Conservation (phyloP, 2,797 vertebrate species). For the Okamejei kenojei region DNA sequence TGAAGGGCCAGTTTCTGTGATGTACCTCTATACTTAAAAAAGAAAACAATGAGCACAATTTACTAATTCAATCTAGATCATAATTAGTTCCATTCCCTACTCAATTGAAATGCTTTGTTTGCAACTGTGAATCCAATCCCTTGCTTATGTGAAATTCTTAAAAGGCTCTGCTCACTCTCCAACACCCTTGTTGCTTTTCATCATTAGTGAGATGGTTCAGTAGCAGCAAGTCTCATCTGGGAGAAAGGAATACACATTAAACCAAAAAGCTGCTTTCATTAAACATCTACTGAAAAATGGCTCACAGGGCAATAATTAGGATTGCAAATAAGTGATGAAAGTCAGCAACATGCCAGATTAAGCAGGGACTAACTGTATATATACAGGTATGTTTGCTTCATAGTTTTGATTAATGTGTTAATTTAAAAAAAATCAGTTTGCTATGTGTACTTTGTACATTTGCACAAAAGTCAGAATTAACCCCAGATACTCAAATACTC, state of each 20-base stretch:
- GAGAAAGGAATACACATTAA: not conserved
- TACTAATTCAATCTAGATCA: not conserved
- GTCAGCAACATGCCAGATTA: not conserved
- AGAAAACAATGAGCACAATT: not conserved
- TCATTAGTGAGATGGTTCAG: not conserved
- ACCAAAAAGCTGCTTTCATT: too few species aligned
- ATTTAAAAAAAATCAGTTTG: too few species aligned
- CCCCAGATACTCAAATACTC: not conserved
- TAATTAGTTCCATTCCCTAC: not conserved
- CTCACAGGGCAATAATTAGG: not conserved
- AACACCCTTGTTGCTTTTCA: not conserved
- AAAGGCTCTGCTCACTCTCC: not conserved
- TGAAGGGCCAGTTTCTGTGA: too few species aligned
- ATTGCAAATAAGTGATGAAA: too few species aligned
- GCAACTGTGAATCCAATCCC: too few species aligned
- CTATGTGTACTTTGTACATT: not conserved
- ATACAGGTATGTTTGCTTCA: not conserved
- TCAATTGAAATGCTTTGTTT: not conserved
- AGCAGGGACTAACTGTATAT: not conserved
- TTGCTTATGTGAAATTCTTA: not conserved
- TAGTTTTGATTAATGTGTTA: not conserved
- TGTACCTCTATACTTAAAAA: too few species aligned
- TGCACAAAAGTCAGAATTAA: not conserved
- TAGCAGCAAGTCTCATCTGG: not conserved
- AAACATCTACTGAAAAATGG: not conserved